A percentile compares a stretch with the other conserved stretches of the same genome.
phyloP scores from a whole-genome alignment of 2,113 vertebrate genomes.

The Orthonyx spaldingii region DNA sequence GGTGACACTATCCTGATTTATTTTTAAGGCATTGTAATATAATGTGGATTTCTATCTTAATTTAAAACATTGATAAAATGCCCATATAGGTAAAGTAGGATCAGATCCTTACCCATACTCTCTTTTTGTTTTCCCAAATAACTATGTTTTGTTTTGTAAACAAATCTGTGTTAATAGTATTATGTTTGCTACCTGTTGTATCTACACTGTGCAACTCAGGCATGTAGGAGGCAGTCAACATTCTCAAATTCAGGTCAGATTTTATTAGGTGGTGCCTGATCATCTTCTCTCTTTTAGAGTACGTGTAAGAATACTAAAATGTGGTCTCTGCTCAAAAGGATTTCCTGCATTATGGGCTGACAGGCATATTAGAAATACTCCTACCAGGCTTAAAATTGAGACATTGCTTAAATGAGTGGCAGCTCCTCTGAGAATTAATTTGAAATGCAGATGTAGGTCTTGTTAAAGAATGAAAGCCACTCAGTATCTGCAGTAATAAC shows the following conservation, averaged over 20 bases:
- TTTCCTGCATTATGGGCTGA: slow-evolving; percentile 59
- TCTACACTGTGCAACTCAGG: background rate
- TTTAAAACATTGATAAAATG: background rate
- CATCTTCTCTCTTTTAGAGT: background rate
- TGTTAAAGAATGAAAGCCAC: background rate
- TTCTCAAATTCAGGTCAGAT: slow-evolving; percentile 17
- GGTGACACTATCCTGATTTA: background rate
- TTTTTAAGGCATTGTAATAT: background rate
- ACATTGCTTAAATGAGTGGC: background rate
- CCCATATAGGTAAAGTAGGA: background rate
- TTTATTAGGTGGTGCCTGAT: background rate
- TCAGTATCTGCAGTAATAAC: background rate
- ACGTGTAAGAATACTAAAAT: background rate
- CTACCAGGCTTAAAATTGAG: slow-evolving; percentile 1
- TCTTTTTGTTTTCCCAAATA: background rate
- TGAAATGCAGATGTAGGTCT: background rate
- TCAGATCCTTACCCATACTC: background rate
- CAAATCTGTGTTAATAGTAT: background rate
- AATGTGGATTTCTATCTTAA: background rate
- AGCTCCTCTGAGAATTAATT: background rate
- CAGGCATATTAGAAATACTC: slow-evolving; percentile 9
- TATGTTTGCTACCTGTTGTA: background rate
- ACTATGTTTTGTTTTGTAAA: slow-evolving; percentile 2
- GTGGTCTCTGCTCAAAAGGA: slow-evolving; percentile 35
- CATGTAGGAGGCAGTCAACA: background rate